Evolutionary conservation across 2,888 invertebrate species (phyloP), one percentile per base, ranked within the genome.

Genomic region (Tenthredo scrophulariae): DNA sequence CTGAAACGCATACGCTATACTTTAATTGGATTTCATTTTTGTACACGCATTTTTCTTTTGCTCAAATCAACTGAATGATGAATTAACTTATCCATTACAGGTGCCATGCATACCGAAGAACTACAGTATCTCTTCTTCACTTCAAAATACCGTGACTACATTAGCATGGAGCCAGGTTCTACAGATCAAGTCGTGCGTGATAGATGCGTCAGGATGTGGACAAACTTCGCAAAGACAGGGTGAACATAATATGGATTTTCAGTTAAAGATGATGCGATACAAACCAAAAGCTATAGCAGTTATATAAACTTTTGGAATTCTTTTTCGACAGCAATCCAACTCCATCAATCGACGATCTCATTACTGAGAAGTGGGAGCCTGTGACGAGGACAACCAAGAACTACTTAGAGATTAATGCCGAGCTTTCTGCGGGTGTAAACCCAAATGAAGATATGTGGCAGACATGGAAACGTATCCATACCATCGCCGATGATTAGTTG

Each of bases 171-270:
- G 22, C 15, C 87, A 15, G 88, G 89, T 29, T 88, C 91, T 0
- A 89, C 88, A 26, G 91, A 91, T 80, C 87, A 88, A 18, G n/a
- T 86, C 5, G 85, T 87, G 5, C 87, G 89, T 85, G 86, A 91
- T 83, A 88, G 89, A 67, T 40, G 91, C 74, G 91, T 90, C 10
- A 86, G 82, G 22, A 87, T 92, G 88, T 91, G 92, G 92, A 89
- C 91, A 0, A 89, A 92, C 75, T 92, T 92, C 86, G 92, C 91
- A 2, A 91, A 88, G 86, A 89, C 88, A 29, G 91, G 92, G 92
- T 92, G 88, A 85, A 9, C 33, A 18, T 26, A 26, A 79, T 29
- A 40, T 37, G 2, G 2, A 77, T 37, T 62, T 33, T 13, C n/a
- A 29, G 15, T 62, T 26, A n/a, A 22, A 1, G 22, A 18, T 1